phyloP scores from a whole-genome alignment of 2,113 vertebrate genomes.

The Rhineura floridana region DNA sequence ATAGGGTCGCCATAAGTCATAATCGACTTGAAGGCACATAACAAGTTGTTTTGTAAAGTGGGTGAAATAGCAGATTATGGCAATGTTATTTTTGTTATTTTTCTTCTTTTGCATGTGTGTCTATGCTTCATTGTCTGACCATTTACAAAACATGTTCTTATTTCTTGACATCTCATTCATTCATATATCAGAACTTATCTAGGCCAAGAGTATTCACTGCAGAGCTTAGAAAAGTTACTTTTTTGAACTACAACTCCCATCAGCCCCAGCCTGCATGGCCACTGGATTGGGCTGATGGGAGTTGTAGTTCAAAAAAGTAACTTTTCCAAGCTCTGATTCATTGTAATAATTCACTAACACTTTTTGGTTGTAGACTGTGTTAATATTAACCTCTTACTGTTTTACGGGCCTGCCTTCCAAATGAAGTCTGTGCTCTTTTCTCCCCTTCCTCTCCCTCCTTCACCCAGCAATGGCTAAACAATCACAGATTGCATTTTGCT shows the following conservation, averaged over 20 bases:
- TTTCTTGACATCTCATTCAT: conserved; percentile 6
- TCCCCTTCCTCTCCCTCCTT: conserved; percentile 17
- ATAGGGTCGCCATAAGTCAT: no score
- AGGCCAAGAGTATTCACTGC: no score
- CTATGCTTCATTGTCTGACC: background rate
- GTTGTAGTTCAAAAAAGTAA: no score
- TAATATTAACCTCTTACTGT: conserved; percentile 27
- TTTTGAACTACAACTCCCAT: no score
- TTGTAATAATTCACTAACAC: conserved; percentile 39
- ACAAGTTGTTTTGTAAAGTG: background rate
- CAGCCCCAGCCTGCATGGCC: no score
- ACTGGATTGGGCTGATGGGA: no score
- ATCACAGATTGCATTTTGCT: background rate
- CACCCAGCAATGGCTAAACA: conserved; percentile 29
- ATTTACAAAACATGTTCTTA: conserved; percentile 34
- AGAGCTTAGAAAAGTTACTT: no score
- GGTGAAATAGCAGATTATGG: background rate
- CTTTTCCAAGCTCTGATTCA: no score
- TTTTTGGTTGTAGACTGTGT: background rate
- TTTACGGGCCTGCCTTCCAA: conserved; percentile 16
- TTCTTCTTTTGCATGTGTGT: conserved; percentile 5
- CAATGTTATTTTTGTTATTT: background rate
- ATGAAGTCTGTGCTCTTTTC: background rate
- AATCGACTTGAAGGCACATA: no score
- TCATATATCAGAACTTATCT: no score